These are phyloP conservation scores for Ciconia maguari DNA, from an alignment of 2,113 vertebrate species.

Conservation along the genomic window DNA sequence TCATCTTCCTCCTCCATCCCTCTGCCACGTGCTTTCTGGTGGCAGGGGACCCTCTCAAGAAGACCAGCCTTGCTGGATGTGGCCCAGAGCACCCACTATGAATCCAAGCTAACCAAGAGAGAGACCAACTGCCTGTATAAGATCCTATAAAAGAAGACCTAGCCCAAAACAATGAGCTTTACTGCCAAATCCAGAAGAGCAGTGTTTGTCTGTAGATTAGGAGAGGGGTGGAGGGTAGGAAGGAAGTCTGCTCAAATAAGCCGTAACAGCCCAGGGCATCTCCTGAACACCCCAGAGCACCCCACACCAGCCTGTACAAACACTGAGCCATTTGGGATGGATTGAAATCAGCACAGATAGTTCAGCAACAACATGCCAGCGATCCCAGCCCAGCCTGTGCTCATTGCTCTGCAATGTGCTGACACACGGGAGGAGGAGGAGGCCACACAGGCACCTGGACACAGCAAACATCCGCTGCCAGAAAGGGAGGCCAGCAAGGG, in stretches of 20 bases:
- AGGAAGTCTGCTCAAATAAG: not conserved
- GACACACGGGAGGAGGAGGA: not conserved
- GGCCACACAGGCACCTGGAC: constrained; percentile 31
- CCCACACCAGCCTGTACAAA: not conserved
- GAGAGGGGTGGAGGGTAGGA: not conserved
- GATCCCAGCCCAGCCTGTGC: not conserved
- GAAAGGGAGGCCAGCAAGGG: constrained; percentile 11
- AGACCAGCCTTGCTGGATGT: not conserved
- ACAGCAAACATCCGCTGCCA: constrained; percentile 5
- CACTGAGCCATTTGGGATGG: not conserved
- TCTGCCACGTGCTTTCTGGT: not conserved
- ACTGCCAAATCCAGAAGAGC: not conserved
- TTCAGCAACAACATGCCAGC: not conserved
- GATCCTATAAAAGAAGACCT: not conserved
- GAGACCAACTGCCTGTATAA: not conserved
- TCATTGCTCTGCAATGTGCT: constrained; percentile 10
- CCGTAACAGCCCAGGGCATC: not conserved
- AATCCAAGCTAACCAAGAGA: not conserved
- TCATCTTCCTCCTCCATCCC: not conserved
- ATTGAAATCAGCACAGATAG: not conserved
- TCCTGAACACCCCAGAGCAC: not conserved
- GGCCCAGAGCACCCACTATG: not conserved
- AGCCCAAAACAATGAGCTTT: not conserved
- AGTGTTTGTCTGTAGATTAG: not conserved
- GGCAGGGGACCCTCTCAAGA: not conserved